Percentiles rank a stretch among this genome's conserved stretches.
Evolutionary conservation across 1,140 invertebrate genomes (phyloP).

Genomic region (Eueides isabella): DNA sequence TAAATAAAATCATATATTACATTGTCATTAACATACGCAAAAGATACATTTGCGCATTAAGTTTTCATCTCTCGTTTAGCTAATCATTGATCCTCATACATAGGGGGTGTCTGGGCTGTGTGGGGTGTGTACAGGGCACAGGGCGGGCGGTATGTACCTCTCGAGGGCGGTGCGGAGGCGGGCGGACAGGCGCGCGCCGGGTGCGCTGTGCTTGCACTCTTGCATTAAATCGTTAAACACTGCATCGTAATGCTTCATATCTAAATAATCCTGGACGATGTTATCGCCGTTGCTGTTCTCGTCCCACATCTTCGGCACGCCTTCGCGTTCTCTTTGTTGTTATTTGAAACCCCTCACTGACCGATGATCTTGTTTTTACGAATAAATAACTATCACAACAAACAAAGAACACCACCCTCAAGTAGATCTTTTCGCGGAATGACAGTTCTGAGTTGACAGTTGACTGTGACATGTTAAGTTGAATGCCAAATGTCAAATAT

Average conservation of each 20-base stretch:
- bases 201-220: constrained; percentile 87
- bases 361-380: neutral
- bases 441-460: neutral
- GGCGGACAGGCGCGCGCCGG: constrained; percentile 86
- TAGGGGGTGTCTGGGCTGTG: neutral
- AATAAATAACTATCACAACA: neutral
- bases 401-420: neutral
- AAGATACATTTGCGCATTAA: neutral
- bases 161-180: constrained; percentile 85
- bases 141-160: constrained; percentile 60
- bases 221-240: constrained; percentile 86
- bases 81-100: neutral
- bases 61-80: neutral
- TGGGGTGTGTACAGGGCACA: neutral
- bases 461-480: neutral
- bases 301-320: constrained; percentile 39
- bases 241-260: constrained; percentile 80
- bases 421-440: neutral
- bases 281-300: constrained; percentile 35
- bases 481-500: neutral
- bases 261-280: constrained; percentile 17
- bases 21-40: neutral
- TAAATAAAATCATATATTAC: constrained; percentile 9
- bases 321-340: neutral
- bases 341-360: neutral